Percentiles rank a stretch among this genome's conserved stretches.
phyloP scores from a whole-genome alignment of 2,113 vertebrate genomes.

The Aplodontia rufa region DNA sequence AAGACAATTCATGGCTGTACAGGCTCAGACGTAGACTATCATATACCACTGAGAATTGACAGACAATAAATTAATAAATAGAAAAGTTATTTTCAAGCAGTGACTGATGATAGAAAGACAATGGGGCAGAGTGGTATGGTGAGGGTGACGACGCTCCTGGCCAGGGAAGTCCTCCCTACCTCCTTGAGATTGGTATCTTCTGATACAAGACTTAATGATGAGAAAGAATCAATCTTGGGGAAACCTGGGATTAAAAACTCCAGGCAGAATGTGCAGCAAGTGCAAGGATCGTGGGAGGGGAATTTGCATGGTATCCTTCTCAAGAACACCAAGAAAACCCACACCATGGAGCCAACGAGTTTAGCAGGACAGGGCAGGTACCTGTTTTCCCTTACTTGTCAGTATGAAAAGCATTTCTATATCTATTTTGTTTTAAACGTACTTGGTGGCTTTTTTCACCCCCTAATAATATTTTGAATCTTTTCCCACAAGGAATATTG shows the following conservation, averaged over 20 bases:
- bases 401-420: background rate
- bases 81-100: background rate
- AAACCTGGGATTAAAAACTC: background rate
- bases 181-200: background rate
- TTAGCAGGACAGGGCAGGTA: background rate
- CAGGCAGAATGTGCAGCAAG: background rate
- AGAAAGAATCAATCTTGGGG: background rate
- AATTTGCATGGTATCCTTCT: background rate
- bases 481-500: background rate
- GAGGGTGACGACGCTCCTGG: too few relatives aligned
- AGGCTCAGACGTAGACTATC: background rate
- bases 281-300: background rate
- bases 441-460: background rate
- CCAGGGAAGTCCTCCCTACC: background rate
- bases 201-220: background rate
- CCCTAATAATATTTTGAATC: slow-evolving; percentile 23
- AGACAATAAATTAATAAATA: background rate
- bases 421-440: background rate
- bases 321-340: background rate
- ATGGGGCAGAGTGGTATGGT: background rate
- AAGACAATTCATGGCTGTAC: background rate
- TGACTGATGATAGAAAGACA: background rate
- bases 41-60: background rate
- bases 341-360: too few relatives aligned
- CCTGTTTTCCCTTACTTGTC: background rate